Conservation (phyloP, 2,888 invertebrate genomes). For the Agonum fuliginosum region DNA sequence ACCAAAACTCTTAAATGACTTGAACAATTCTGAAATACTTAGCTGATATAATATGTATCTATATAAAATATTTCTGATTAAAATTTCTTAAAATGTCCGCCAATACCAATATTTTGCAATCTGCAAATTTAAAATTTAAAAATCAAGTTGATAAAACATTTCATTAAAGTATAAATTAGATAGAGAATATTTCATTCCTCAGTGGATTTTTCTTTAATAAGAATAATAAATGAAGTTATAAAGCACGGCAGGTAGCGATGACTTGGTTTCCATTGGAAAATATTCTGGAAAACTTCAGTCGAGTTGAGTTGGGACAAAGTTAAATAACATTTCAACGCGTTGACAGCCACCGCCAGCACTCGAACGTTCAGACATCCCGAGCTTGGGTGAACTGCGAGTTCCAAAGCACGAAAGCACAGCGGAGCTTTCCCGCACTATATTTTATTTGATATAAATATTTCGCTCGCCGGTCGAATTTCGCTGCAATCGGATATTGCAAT, state of each 20-base stretch:
- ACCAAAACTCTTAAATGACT: no score
- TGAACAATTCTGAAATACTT: no score
- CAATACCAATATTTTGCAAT: no score
- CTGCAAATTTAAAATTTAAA: no score
- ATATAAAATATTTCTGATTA: no score
- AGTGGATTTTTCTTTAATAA: not conserved
- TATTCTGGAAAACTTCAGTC: slow-evolving; percentile 30
- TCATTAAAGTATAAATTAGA: no score
- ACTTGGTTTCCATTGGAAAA: slow-evolving; percentile 17
- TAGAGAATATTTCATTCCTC: not conserved
- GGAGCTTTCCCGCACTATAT: slow-evolving; percentile 54
- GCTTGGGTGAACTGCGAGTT: no score
- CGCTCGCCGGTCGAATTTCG: slow-evolving; percentile 52
- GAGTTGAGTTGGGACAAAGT: slow-evolving; percentile 25
- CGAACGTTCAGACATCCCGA: no score
- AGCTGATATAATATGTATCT: no score
- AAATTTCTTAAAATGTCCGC: no score
- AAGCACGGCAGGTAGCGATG: not conserved
- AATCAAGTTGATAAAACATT: no score
- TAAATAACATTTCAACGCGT: slow-evolving; percentile 41
- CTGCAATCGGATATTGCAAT: slow-evolving; percentile 58
- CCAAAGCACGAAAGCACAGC: no score
- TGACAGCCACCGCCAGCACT: slow-evolving; percentile 16
- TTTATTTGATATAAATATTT: slow-evolving; percentile 55
- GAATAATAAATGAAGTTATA: slow-evolving; percentile 7